Base-by-base conservation (phyloP, 2,888 invertebrate species). In the Lasioglossum oenotherae region DNA sequence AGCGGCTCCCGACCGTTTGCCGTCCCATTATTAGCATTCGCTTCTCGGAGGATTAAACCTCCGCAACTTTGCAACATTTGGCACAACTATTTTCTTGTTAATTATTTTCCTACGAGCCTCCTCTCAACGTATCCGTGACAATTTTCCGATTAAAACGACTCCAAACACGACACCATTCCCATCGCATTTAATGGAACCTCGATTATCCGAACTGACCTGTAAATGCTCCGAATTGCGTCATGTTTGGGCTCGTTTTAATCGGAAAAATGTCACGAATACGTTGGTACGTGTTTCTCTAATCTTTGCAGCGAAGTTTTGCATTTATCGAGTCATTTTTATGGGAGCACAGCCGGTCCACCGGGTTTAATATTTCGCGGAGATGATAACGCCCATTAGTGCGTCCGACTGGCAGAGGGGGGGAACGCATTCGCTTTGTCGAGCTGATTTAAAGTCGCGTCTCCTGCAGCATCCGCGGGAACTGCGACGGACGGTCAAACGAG, bases 401-500 rank as follows among this genome's bases (percentile, higher is more conserved):
- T 57, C 57, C 53, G 53, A 53, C n/a, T 4, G 57, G 8, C 53
- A 3, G 23, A 53, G 53, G 3, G 53, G 53, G 53, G 10, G n/a
- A 53, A 53, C n/a, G 53, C n/a, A 6, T 2, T n/a, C 53, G 53
- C 53, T 53, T 53, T 10, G 53, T 57, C 57, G 57, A 57, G 57
- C 57, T n/a, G 57, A 57, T 57, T n/a, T 57, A 57, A 57, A 57
- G n/a, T 57, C 64, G 64, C 64, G 5, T 64, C 35, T 35, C 19
- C 35, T 67, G 31, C 23, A 49, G 49, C 44, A 57, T 73, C 72
- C 74, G 64, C 82, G 80, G 46, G 81, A 86, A 86, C 31, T 69
- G 81, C 73, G 75, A 74, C 57, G 75, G 79, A 82, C 84, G 87
- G 88, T 89, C 84, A 79, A 78, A 74, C 41, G 69, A 53, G 74